Base-by-base conservation (phyloP, 1,140 invertebrate genomes). In the Microplitis mediator region DNA sequence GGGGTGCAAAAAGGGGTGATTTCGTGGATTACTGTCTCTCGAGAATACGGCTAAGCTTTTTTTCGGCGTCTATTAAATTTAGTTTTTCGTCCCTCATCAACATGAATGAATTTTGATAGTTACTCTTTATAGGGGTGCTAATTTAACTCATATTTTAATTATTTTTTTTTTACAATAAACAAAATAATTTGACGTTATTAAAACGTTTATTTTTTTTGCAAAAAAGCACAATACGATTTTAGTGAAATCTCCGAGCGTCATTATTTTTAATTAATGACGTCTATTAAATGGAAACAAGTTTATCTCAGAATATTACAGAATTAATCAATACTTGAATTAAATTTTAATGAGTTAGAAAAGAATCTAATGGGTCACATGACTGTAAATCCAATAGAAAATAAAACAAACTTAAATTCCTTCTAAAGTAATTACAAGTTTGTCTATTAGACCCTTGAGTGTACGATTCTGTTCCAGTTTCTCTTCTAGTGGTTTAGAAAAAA, bases 371-470 rank as follows among this genome's bases (percentile, higher is more conserved):
- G 39, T 45, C 39, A 45, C 39, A 45, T 45, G 39, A 45, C 8
- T 45, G 39, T 45, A 45, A 45, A 45, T 45, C 39, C 39, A 45
- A 45, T 82, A 73, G 65, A 72, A 75, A 75, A 81, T 81, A 77
- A 80, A 81, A 81, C 80, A 78, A 71, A 81, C 11, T 11, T 3
- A 14, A 14, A 66, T 6, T 36, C 36, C 32, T 31, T 36, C 36
- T 36, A 61, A 81, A 81, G 80, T 82, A 81, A 82, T 82, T 82
- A 81, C 79, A 81, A 82, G 73, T 81, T 81, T 72, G 72, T 78
- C 78, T 79, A 82, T 81, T 80, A 78, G 76, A 79, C 80, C 76
- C 79, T 45, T 45, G 39, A 45, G 39, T 45, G 39, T 45, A 45
- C 39, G 39, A 45, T 9, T 45, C 39, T 45, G 39, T 45, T 45